Evolutionary conservation across 1,140 invertebrate genomes (phyloP).

Genomic region (Parasteatoda tepidariorum): DNA sequence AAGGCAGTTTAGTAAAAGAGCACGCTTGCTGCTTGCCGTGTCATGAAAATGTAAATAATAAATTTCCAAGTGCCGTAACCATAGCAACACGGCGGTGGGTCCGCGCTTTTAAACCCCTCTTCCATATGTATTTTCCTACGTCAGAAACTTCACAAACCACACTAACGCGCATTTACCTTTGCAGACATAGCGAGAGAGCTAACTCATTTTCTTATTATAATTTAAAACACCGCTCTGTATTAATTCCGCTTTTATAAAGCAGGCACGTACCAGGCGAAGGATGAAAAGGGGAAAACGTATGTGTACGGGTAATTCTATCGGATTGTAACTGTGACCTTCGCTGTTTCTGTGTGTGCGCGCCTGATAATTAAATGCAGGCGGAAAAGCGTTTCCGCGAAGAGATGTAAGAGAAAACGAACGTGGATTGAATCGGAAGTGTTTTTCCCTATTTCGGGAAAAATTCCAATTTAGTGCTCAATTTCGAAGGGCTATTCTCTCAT

Average conservation of each 20-base stretch:
- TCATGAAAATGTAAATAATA: neutral
- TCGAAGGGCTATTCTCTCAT: neutral
- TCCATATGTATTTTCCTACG: neutral
- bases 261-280: neutral
- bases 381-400: neutral
- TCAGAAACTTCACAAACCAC: neutral
- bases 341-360: neutral
- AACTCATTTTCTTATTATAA: neutral
- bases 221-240: neutral
- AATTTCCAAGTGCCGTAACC: neutral
- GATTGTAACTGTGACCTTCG: neutral
- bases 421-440: neutral
- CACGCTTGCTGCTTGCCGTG: neutral
- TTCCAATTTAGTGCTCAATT: neutral
- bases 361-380: neutral
- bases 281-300: neutral
- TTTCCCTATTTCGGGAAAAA: neutral
- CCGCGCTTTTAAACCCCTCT: neutral
- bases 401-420: neutral
- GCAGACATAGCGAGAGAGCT: neutral
- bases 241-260: neutral
- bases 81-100: neutral
- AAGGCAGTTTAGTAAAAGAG: neutral
- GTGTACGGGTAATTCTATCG: neutral
- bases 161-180: neutral